Conservation (phyloP, 1,140 invertebrate genomes). For the Trichogramma pretiosum region DNA sequence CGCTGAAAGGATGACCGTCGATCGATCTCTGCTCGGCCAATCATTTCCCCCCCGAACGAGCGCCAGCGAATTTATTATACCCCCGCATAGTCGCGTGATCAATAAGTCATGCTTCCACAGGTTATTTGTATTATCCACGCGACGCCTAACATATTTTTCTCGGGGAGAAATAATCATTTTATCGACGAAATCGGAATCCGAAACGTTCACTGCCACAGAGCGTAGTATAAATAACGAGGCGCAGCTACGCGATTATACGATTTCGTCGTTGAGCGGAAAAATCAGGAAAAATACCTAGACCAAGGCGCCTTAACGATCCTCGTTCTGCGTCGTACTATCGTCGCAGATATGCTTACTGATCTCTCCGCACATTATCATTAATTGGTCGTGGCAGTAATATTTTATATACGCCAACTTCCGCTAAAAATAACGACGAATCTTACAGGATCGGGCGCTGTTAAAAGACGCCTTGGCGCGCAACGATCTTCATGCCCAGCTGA, state of each 20-base stretch:
- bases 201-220: conserved; percentile 27
- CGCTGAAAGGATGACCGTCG: conserved; percentile 12
- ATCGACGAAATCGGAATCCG: conserved; percentile 12
- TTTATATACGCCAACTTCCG: conserved; percentile 25
- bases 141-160: no score
- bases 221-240: no score
- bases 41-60: conserved; percentile 19
- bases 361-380: conserved; percentile 34
- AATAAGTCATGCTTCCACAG: conserved; percentile 14
- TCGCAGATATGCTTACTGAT: no score
- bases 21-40: conserved; percentile 20
- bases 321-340: no score
- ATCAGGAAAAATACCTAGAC: no score
- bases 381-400: no score
- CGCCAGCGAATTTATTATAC: conserved; percentile 18
- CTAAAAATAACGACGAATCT: conserved; percentile 23
- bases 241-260: no score
- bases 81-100: conserved; percentile 10
- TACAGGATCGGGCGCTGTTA: conserved; percentile 20
- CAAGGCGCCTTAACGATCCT: no score
- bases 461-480: conserved; percentile 23
- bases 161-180: no score
- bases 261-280: no score
- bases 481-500: conserved; percentile 22
- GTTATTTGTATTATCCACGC: no score